Conservation (phyloP, 64 coral and sea anemone genomes). For the Acropora tenuis region DNA sequence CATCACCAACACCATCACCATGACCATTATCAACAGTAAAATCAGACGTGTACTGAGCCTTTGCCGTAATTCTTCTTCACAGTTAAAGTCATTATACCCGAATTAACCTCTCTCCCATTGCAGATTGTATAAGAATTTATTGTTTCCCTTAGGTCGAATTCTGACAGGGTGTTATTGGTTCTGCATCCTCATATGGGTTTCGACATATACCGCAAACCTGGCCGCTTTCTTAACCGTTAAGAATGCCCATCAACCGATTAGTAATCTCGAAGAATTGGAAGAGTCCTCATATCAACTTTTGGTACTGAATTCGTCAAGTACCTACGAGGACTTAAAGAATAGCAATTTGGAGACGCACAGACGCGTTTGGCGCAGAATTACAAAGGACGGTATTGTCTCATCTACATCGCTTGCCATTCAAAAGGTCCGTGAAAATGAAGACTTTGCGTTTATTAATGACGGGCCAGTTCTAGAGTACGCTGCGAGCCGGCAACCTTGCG, state of each 20-base stretch:
- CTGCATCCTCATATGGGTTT: constrained; percentile 76
- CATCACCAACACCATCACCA: too few species aligned
- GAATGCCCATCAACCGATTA: constrained; percentile 34
- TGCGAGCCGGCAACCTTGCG: constrained; percentile 22
- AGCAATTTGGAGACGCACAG: constrained; percentile 34
- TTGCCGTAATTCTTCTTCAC: too few species aligned
- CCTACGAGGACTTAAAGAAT: neutral
- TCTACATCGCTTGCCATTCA: neutral
- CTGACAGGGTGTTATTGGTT: constrained; percentile 78
- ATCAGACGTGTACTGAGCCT: too few species aligned
- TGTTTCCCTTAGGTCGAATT: constrained; percentile 56
- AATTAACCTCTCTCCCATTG: too few species aligned
- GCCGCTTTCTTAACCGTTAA: constrained; percentile 76
- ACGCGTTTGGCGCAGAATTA: constrained; percentile 39
- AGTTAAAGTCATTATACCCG: too few species aligned
- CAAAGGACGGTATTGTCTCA: neutral
- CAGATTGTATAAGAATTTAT: too few species aligned
- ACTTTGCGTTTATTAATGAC: constrained; percentile 30
- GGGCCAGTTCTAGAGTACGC: constrained; percentile 12
- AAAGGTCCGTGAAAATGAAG: constrained; percentile 1
- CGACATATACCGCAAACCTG: constrained; percentile 81
- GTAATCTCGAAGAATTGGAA: constrained; percentile 63
- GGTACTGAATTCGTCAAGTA: neutral
- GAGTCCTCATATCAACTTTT: constrained; percentile 24
- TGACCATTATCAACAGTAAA: too few species aligned